These are phyloP conservation scores for Pachycephala philippinensis DNA, from an alignment of 2,113 vertebrate genomes.

Conservation along the genomic window DNA sequence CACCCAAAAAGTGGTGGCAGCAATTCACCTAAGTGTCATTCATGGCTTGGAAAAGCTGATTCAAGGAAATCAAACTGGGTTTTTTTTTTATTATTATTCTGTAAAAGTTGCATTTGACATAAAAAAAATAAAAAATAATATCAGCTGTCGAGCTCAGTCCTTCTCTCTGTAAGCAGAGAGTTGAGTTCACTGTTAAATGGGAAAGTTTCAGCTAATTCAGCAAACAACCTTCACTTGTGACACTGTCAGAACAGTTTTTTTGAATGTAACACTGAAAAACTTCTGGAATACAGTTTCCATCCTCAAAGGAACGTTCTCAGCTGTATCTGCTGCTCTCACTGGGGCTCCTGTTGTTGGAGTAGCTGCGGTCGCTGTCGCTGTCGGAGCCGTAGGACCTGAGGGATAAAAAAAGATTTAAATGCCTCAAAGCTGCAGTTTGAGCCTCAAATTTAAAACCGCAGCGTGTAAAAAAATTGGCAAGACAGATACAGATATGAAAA, in stretches of 20 bases:
- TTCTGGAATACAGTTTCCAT: neutral
- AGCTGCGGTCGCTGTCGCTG: conserved; percentile 86
- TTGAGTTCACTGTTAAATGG: neutral
- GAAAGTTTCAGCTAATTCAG: neutral
- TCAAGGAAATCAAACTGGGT: conserved; percentile 3
- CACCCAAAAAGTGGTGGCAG: conserved; percentile 22
- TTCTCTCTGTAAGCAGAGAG: neutral
- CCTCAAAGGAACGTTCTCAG: conserved; percentile 52
- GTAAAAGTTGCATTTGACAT: conserved; percentile 43
- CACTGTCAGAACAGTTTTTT: neutral
- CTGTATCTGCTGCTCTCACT: conserved; percentile 91
- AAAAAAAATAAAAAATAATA: neutral
- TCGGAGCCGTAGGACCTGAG: conserved; percentile 86
- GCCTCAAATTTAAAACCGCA: neutral
- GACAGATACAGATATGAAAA: neutral
- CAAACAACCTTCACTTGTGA: neutral
- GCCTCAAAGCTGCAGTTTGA: neutral
- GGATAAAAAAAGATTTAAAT: neutral
- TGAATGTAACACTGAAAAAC: conserved; percentile 39
- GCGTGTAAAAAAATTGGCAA: fast-evolving
- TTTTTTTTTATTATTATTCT: neutral
- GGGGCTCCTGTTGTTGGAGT: conserved; percentile 84
- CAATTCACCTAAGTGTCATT: neutral
- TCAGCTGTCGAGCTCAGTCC: neutral
- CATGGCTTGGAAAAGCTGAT: conserved; percentile 57